Conservation (phyloP, 1,140 invertebrate genomes). For the Chymomyza costata region DNA sequence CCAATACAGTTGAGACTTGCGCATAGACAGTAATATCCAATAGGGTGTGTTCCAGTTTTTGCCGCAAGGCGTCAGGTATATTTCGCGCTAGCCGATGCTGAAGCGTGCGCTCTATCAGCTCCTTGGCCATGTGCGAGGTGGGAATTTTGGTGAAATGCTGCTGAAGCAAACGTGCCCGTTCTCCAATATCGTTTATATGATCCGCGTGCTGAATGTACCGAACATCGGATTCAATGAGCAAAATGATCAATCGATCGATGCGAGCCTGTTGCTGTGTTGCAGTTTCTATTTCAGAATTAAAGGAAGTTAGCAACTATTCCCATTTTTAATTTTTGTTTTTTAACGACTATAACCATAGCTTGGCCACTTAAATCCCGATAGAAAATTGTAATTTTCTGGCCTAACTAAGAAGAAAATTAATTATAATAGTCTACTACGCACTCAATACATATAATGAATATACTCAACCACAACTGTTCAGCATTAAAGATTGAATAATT, state of each 20-base stretch:
- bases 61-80: slow-evolving; percentile 54
- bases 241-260: slow-evolving; percentile 37
- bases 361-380: no score
- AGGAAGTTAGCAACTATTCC: no score
- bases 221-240: slow-evolving; percentile 47
- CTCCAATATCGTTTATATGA: slow-evolving; percentile 54
- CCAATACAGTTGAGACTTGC: slow-evolving; percentile 68
- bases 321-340: no score
- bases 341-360: no score
- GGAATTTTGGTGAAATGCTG: slow-evolving; percentile 67
- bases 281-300: no score
- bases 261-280: background rate
- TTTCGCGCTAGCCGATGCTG: slow-evolving; percentile 35
- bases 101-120: slow-evolving; percentile 60
- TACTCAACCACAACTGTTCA: no score
- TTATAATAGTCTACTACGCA: no score
- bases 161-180: slow-evolving; percentile 64
- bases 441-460: no score
- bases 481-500: no score
- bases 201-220: slow-evolving; percentile 42
- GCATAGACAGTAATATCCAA: slow-evolving; percentile 77
- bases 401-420: no score
- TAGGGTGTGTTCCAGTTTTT: slow-evolving; percentile 65
- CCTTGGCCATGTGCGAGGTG: slow-evolving; percentile 55
- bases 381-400: no score